Evolutionary conservation across 2,113 vertebrate species (phyloP), one percentile per base, ranked within the genome.

Genomic region (Syrmaticus mikado): DNA sequence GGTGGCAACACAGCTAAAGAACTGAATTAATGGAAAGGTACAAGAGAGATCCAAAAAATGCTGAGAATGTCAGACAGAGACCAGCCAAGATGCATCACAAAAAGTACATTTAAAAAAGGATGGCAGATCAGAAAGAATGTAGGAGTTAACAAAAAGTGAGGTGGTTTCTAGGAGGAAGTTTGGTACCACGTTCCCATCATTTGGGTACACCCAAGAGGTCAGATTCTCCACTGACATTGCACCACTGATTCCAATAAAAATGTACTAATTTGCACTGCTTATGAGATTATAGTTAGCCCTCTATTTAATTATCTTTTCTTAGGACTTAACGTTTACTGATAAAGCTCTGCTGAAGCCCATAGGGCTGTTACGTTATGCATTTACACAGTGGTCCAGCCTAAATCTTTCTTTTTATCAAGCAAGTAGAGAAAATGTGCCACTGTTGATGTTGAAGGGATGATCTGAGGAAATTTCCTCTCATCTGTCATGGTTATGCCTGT

Each of bases 381-480:
- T 89, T 50, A 46, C 46, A 73, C 30, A 52, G 62, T 20, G 55
- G 78, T 60, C 60, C 57, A 73, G 61, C 18, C n/a, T 57, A 75
- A 60, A 53, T 6, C 34, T 90, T 52, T n/a, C 43, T n/a, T 19
- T 57, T 57, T 84, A 58, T 66, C 53, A 64, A 40, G 30, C 66
- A 85, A 85, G 21, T 24, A 30, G 70, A 6, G 2, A 55, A 79
- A 91, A 67, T 28, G 4, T 40, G 50, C 6, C 61, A 90, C 18
- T 75, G 53, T 36, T 85, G 15, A 40, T 75, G 40, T 62, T n/a
- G 65, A 90, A 81, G 11, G 48, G 13, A 48, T 16, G 17, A 67
- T 8, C 17, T 81, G 76, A 92, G 91, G 85, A 91, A 94, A 74
- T 82, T 85, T 90, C 90, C 58, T 40, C 70, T 90, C 77, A 87